Conservation (phyloP, 2,888 invertebrate genomes). For the Meloe dianella region DNA sequence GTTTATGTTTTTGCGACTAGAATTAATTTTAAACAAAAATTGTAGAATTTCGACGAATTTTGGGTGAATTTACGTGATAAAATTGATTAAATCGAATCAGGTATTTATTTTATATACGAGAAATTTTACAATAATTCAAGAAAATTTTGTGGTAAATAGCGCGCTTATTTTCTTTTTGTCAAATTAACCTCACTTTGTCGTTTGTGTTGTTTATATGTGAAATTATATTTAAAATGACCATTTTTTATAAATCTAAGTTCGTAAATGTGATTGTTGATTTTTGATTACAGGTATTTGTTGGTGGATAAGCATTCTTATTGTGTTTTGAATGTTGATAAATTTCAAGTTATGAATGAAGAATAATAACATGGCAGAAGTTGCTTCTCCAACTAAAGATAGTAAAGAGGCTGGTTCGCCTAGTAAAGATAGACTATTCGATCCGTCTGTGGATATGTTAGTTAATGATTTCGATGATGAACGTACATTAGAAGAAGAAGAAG, state of each 20-base stretch:
- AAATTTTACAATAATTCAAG: background rate
- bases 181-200: conserved; percentile 25
- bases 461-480: conserved; percentile 98
- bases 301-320: background rate
- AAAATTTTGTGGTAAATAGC: conserved; percentile 20
- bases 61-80: background rate
- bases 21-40: conserved; percentile 23
- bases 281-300: background rate
- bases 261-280: background rate
- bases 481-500: conserved; percentile 97
- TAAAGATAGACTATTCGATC: conserved; percentile 78
- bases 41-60: background rate
- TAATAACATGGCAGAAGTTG: conserved; percentile 55
- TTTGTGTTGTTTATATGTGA: conserved; percentile 24
- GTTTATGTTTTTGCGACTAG: conserved; percentile 25
- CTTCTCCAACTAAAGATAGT: conserved; percentile 53
- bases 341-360: conserved; percentile 42
- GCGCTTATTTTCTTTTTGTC: conserved; percentile 18
- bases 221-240: conserved; percentile 2
- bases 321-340: background rate
- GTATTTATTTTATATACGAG: background rate
- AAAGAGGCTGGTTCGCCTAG: conserved; percentile 54
- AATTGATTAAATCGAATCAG: background rate
- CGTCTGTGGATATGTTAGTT: conserved; percentile 94
- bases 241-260: background rate